Percentiles rank a stretch among this genome's conserved stretches.
These are phyloP conservation scores for Microctenopoma lineatum DNA, from an alignment of 2,797 vertebrate genomes.

Conservation along the genomic window DNA sequence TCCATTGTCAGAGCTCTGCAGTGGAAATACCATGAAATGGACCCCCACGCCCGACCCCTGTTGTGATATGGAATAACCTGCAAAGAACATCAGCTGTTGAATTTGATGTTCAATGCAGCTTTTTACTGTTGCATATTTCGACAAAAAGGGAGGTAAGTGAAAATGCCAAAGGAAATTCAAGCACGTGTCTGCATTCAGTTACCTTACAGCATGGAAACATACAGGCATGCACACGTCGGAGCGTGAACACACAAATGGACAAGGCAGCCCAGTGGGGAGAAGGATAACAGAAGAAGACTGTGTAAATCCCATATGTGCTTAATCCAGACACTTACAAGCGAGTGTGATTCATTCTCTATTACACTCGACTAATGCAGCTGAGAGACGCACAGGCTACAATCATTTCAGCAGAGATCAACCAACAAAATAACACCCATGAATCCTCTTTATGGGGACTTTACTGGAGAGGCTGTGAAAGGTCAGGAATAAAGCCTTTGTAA, in stretches of 20 bases:
- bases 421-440: conserved; percentile 74
- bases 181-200: conserved; percentile 36
- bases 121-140: conserved; percentile 52
- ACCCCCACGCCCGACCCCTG: conserved; percentile 65
- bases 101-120: conserved; percentile 61
- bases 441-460: conserved; percentile 73
- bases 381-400: conserved; percentile 63
- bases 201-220: conserved; percentile 9
- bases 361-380: conserved; percentile 76
- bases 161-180: conserved; percentile 49
- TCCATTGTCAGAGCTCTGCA: conserved; percentile 63
- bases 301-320: conserved; percentile 81
- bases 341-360: conserved; percentile 82
- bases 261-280: conserved; percentile 52
- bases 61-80: conserved; percentile 73
- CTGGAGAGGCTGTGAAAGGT: conserved; percentile 64
- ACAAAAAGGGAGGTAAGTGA: conserved; percentile 38
- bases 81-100: conserved; percentile 70
- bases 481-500: conserved; percentile 63
- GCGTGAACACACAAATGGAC: conserved; percentile 26
- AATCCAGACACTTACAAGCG: conserved; percentile 83
- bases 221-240: neutral
- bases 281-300: conserved; percentile 68
- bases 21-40: conserved; percentile 68
- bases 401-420: conserved; percentile 63